Evolutionary conservation across 2,797 vertebrate species (phyloP), one percentile per base, ranked within the genome.

Genomic region (Knipowitschia caucasica): DNA sequence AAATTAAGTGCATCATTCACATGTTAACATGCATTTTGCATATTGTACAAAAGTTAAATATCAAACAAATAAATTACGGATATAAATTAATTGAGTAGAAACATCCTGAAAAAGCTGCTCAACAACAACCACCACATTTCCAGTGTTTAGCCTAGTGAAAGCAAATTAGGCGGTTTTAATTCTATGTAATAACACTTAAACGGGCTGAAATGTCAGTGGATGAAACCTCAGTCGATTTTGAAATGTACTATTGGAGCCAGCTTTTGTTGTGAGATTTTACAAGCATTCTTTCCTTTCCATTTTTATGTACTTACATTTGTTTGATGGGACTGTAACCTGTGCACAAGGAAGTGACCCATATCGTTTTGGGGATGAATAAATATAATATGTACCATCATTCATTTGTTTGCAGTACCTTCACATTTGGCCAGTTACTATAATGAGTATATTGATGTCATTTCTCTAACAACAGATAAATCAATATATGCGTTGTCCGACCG

Each of bases 21-120:
- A 46, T 46, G 36, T 43, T 43, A 46, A 46, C 44, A 46, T 26
- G 30, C 25, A 46, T 29, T 29, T 46, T 46, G 44, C 25, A 46
- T 46, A 46, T 18, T 29, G 44, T 46, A 46, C 25, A 46, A 46
- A 46, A 46, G 44, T 46, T 46, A 46, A 30, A 47, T 47, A 47
- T 30, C 26, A 31, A 30, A 47, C 45, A 20, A 42, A 30, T 47
- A 47, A 47, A 47, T 47, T 30, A 47, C 26, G 5, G 5, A 30
- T 47, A 47, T 47, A 47, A 47, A 47, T 47, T 51, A 51, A 36
- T 36, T 47, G 10, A 30, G 27, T 47, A 47, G 18, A 47, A 47
- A 47, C 45, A 47, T 47, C 27, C 20, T 30, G 45, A 47, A 31
- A 25, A 14, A 47, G 45, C 36, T 58, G 15, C 49, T 55, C 23